Evolutionary conservation across 2,113 vertebrate species (phyloP).

Genomic region (Gracilinanus agilis): DNA sequence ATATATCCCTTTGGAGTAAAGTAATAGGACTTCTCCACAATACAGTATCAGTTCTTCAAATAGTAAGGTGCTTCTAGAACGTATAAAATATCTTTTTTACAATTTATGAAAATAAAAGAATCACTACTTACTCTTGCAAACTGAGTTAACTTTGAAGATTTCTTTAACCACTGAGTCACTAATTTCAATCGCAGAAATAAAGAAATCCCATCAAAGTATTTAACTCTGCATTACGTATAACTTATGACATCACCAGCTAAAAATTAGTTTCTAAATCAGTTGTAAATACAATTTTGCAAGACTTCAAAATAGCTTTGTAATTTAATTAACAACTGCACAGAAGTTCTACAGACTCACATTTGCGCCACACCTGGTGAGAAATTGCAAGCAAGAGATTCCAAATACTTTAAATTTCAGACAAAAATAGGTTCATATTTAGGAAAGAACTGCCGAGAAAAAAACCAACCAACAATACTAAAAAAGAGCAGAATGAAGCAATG

Average conservation of each 20-base stretch:
- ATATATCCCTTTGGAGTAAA: neutral
- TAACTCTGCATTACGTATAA: constrained; percentile 66
- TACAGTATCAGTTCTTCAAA: neutral
- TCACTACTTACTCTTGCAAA: constrained; percentile 41
- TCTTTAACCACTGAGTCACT: constrained; percentile 39
- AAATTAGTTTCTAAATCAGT: constrained; percentile 59
- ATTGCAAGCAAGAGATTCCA: constrained; percentile 24
- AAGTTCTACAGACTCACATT: constrained; percentile 60
- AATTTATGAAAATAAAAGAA: constrained; percentile 42
- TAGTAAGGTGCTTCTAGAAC: neutral
- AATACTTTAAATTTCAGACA: constrained; percentile 13
- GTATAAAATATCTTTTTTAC: constrained; percentile 18
- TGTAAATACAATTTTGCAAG: constrained; percentile 71
- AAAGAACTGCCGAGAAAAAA: constrained; percentile 48
- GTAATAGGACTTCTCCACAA: neutral
- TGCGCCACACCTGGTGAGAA: constrained; percentile 50
- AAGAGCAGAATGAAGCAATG: neutral
- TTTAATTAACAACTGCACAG: constrained; percentile 67
- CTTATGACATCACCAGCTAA: constrained; percentile 69
- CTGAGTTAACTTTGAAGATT: constrained; percentile 59
- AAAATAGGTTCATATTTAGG: constrained; percentile 40
- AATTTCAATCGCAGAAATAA: constrained; percentile 51
- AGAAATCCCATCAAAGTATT: constrained; percentile 61
- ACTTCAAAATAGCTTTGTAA: constrained; percentile 64
- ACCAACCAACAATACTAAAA: neutral